Base-by-base conservation (phyloP, 2,888 invertebrate genomes). In the Ferrisia virgata region DNA sequence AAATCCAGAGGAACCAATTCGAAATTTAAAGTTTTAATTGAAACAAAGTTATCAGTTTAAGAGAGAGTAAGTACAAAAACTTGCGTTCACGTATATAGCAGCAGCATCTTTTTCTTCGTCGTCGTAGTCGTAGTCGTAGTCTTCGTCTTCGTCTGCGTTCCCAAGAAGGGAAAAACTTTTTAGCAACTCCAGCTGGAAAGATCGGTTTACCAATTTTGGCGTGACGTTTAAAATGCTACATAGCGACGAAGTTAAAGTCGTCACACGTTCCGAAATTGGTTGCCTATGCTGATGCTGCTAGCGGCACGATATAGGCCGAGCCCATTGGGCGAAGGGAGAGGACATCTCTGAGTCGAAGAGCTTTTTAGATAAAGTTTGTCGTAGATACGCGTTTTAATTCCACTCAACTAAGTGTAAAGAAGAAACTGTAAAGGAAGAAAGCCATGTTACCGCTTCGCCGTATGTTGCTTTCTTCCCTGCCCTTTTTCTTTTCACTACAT, bases 381-480 rank as follows among this genome's bases (percentile, higher is more conserved):
- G 82, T 43, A 81, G 81, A 81, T 81, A 43, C 69, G 82, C 82
- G 82, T 82, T 82, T 82, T 82, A 82, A 72, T 82, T 82, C 82
- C 82, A 72, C 82, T 82, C 82, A 64, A 43, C 72, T 69, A 69
- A 82, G 82, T 82, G 82, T 69, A 82, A 82, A 82, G 82, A 82
- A 82, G 82, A 72, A 72, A 82, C 82, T 82, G 31, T 53, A 43
- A 69, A 82, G 72, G 72, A 72, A 72, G 72, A 81, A 81, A 81
- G 81, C 81, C 53, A 22, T 64, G 58, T 81, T 81, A 81, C 81
- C 53, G 53, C 53, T 36, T 81, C 81, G 81, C 81, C 81, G 64
- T 81, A 81, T 81, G 81, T 81, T 53, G 81, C 81, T 36, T 81
- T 82, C 36, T 53, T 43, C 39, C 39, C 18, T 43, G 40, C 79